Evolutionary conservation across 2,113 vertebrate genomes (phyloP), one percentile per base, ranked within the genome.

Genomic region (Trinectes maculatus): DNA sequence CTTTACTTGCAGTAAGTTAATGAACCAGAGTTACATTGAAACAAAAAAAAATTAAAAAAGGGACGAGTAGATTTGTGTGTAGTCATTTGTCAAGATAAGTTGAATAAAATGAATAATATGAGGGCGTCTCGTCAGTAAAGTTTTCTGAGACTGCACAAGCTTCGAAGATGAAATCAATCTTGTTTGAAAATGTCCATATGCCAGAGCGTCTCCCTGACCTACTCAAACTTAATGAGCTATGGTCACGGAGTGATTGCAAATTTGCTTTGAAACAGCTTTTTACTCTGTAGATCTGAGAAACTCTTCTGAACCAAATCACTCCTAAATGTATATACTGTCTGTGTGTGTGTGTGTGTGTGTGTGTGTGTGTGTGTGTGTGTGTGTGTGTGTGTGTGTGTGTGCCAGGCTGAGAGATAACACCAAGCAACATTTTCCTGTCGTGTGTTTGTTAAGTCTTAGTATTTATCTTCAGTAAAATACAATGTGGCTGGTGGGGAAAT

Each of bases 151-250:
- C 43, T 52, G n/a, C 33, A 43, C 13, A 43, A 43, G 48, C 18
- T 28, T 52, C 22, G 47, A 43, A 78, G 62, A 82, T 77, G 62
- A 75, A 76, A 76, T 83, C 73, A 72, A 75, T 80, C 63, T 72
- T 55, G 28, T 79, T 49, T 62, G 40, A 28, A 80, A 22, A 67
- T 70, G 39, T 64, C 66, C 70, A 69, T 71, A 75, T 55, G 43
- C 51, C 40, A 77, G 8, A 48, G n/a, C 25, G 59, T n/a, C 64
- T 68, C 69, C 68, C 54, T 81, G 72, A 84, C 70, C 72, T 56
- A 16, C 46, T 83, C 71, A 52, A 42, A 73, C 64, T 68, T 77
- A 85, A 77, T 48, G 26, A 56, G 73, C 60, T 77, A 65, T 77
- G 61, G 80, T 72, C 19, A 62, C 62, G 56, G 61, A 64, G 71